These are phyloP conservation scores for Phorcus lineatus DNA, from an alignment of 2,888 invertebrate genomes.

Conservation along the genomic window DNA sequence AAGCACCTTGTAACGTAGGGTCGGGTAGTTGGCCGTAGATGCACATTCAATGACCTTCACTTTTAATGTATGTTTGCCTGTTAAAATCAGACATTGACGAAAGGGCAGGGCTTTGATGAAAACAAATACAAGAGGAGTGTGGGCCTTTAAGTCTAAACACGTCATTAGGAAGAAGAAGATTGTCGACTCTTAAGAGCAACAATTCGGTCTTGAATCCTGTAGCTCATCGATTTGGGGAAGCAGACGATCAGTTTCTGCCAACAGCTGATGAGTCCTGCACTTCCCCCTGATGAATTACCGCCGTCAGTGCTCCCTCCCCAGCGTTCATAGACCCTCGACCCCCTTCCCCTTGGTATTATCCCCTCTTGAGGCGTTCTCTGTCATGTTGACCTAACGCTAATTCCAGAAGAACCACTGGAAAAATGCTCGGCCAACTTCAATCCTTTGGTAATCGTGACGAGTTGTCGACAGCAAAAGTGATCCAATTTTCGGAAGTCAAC, in stretches of 20 bases:
- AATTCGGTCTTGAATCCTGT: background rate
- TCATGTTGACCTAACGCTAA: background rate
- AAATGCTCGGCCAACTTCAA: background rate
- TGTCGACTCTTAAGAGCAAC: background rate
- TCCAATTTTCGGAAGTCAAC: conserved; percentile 4
- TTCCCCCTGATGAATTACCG: background rate
- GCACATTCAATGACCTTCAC: no score
- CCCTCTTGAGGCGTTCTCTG: background rate
- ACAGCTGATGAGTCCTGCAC: background rate
- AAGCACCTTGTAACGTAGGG: no score
- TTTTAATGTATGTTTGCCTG: background rate
- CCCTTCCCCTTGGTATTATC: background rate
- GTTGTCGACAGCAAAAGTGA: background rate
- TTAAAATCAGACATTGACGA: background rate
- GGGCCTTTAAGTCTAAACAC: background rate
- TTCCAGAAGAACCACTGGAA: background rate
- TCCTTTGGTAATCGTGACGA: background rate
- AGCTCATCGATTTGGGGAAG: background rate
- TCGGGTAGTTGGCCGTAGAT: no score
- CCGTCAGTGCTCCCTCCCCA: background rate
- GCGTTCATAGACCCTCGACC: background rate
- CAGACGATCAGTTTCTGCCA: background rate
- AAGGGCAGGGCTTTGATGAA: background rate
- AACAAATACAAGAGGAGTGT: background rate
- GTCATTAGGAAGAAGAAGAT: background rate